These are phyloP conservation scores for Invenusta paracnida DNA, from an alignment of 2,888 invertebrate species.

Conservation along the genomic window DNA sequence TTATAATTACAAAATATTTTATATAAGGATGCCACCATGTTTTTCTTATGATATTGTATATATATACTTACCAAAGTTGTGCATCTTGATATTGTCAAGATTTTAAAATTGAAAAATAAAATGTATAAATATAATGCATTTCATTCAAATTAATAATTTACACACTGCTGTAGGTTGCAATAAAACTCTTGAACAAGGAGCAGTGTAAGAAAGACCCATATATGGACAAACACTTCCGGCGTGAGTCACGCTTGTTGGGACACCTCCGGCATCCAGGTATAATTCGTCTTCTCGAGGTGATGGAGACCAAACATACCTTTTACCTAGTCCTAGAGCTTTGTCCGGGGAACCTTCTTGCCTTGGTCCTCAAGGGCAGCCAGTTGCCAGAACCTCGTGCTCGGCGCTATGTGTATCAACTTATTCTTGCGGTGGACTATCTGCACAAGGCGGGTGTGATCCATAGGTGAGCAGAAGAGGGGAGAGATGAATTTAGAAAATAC, in stretches of 20 bases:
- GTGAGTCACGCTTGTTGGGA: constrained; percentile 3
- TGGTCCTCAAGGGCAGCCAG: constrained; percentile 57
- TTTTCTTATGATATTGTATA: too few species aligned
- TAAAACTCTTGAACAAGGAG: constrained; percentile 32
- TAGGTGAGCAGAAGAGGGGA: constrained; percentile 53
- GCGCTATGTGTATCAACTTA: constrained; percentile 55
- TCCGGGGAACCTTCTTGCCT: constrained; percentile 50
- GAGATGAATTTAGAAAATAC: not conserved
- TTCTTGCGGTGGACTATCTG: constrained; percentile 57
- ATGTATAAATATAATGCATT: too few species aligned
- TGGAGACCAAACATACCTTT: constrained; percentile 59
- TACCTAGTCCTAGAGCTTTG: constrained; percentile 59
- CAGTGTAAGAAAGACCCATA: constrained; percentile 32
- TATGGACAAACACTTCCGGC: constrained; percentile 13
- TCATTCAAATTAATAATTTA: too few species aligned
- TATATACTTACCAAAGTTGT: too few species aligned
- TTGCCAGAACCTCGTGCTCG: constrained; percentile 54
- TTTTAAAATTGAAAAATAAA: too few species aligned
- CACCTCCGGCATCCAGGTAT: constrained; percentile 55
- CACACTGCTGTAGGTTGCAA: too few species aligned
- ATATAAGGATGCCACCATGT: too few species aligned
- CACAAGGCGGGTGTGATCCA: constrained; percentile 57
- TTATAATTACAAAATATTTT: too few species aligned
- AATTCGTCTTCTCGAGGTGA: constrained; percentile 55
- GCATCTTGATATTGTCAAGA: too few species aligned